Conservation (phyloP, 2,888 invertebrate species). For the Azorinus chamasolen region DNA sequence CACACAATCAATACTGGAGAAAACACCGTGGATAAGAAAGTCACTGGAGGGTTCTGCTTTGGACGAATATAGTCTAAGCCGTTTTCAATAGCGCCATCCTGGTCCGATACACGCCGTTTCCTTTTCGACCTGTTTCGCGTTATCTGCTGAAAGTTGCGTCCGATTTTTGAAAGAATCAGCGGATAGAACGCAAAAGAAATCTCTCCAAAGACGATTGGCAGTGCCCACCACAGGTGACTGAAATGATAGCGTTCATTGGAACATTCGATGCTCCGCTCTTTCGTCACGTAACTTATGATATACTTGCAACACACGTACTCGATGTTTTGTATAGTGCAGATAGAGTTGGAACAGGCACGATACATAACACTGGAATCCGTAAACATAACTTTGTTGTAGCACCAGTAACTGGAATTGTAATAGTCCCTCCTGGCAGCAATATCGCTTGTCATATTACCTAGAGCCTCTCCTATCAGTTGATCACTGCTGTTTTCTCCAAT, state of each 20-base stretch:
- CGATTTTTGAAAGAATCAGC: constrained; percentile 31
- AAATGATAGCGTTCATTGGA: constrained; percentile 14
- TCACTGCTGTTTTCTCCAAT: constrained; percentile 22
- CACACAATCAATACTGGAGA: constrained; percentile 12
- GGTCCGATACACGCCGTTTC: too few relatives aligned
- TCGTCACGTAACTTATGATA: neutral
- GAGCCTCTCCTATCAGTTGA: constrained; percentile 32
- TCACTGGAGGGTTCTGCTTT: constrained; percentile 23
- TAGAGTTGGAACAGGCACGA: constrained; percentile 30
- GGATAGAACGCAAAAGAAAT: constrained; percentile 42
- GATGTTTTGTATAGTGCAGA: constrained; percentile 49
- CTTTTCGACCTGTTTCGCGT: neutral
- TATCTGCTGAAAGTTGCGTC: neutral
- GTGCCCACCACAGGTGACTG: constrained; percentile 42
- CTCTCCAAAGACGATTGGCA: constrained; percentile 43
- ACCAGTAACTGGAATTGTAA: constrained; percentile 57
- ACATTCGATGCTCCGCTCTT: constrained; percentile 26
- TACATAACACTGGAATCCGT: constrained; percentile 16
- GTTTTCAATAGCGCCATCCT: too few relatives aligned
- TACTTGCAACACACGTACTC: constrained; percentile 49
- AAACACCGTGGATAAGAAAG: constrained; percentile 27
- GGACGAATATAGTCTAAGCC: neutral
- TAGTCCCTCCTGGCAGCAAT: constrained; percentile 22
- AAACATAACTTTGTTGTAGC: constrained; percentile 26
- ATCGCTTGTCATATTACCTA: constrained; percentile 31